Evolutionary conservation across 2,113 vertebrate genomes (phyloP), one percentile per base, ranked within the genome.

Genomic region (Indicator indicator): DNA sequence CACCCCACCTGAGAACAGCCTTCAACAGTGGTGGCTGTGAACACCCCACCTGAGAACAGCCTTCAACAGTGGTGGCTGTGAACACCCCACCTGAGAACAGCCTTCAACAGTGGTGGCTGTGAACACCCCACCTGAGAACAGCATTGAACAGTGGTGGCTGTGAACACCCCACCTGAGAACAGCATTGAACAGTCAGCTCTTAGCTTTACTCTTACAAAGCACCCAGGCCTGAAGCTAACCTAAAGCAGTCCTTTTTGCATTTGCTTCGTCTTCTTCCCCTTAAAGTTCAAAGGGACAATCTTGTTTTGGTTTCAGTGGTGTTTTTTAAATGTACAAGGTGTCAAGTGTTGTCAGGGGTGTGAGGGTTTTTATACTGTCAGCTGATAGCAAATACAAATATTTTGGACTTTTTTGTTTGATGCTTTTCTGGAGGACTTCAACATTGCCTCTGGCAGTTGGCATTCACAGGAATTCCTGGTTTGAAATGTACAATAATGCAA

Each of bases 101-200:
- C 97, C 89, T 97, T 97, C 88, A 97, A 89, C 84, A 64, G 65
- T 93, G 36, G 36, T 36, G 36, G 36, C 36, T 36, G 36, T 36
- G 36, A 36, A 36, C 36, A 36, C 36, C 36, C 36, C 36, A 36
- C 36, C 36, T 36, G 52, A 89, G 86, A 94, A 89, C 94, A 97
- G 94, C 97, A 90, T 97, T 97, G 89, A 97, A 89, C 84, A 64
- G 65, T 93, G 36, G 36, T 36, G 36, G 36, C 36, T 36, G 36
- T 36, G 36, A 36, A 36, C 36, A 36, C 36, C 36, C 36, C 36
- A 36, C 36, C 36, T 36, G 52, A 89, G 86, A 94, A 89, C 94
- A 97, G 94, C 97, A 90, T 97, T 97, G 89, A 96, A 90, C 85
- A 62, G 67, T 93, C 72, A 67, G 38, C 86, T 96, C 95, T 81